Base-by-base conservation (phyloP, 2,888 invertebrate genomes). In the Polydrusus cervinus region DNA sequence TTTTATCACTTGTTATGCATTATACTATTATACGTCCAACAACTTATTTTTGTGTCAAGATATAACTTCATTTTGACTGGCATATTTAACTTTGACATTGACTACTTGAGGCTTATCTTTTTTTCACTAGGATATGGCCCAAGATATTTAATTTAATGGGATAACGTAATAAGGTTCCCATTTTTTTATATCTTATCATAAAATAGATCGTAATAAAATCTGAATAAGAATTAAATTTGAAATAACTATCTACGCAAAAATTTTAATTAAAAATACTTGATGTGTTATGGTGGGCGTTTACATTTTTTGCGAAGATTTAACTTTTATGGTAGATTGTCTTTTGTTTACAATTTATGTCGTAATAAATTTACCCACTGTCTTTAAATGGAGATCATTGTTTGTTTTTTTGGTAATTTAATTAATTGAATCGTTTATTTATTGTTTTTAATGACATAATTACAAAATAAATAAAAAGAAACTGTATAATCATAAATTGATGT, bases 351-450 rank as follows among this genome's bases (percentile, higher is more conserved):
- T 53, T 53, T 53, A 53, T 53, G 53, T 53, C n/a, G 53, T 25
- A 53, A 53, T 53, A 53, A 30, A 30, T n/a, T 25, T 53, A 53
- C 14, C 20, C 10, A 20, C 51, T 20, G 20, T 18, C 9, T 10
- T 20, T 20, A 51, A 51, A 51, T 11, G 18, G 20, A 18, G 6
- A 20, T 20, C 53, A 25, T 53, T 53, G 25, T 53, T 53, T 53
- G 53, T 53, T 30, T 16, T 49, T 53, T 53, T 53, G 53, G 53
- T 30, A 53, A 53, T 51, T 51, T 51, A 51, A 51, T 53, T 53
- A 53, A 25, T 16, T 47, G 6, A 16, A 16, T 6, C 16, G 47
- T 47, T 47, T 47, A 47, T 47, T 47, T 47, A 47, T 47, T 16
- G 16, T 9, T 47, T 16, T 47, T 43, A 43, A 43, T n/a, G n/a